Conservation (phyloP, 2,797 vertebrate genomes). For the Pangasius djambal region DNA sequence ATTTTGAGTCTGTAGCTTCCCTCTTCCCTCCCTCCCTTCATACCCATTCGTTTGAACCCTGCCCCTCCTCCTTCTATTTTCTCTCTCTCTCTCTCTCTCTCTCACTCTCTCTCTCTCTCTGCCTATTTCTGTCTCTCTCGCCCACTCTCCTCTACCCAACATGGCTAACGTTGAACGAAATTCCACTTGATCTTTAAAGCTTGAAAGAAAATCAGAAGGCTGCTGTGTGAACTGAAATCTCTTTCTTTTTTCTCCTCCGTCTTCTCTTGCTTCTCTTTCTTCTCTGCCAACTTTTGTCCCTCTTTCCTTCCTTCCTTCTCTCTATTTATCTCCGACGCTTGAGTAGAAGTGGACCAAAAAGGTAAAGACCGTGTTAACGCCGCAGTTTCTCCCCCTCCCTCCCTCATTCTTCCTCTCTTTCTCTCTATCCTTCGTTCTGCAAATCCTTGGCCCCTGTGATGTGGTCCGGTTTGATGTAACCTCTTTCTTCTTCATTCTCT, state of each 20-base stretch:
- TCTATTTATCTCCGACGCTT: slow-evolving; percentile 91
- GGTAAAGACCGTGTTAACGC: slow-evolving; percentile 88
- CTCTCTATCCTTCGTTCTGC: slow-evolving; percentile 66
- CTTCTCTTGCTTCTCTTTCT: slow-evolving; percentile 35
- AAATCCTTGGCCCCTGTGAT: slow-evolving; percentile 78
- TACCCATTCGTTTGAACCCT: slow-evolving; percentile 62
- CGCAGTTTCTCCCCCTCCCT: slow-evolving; percentile 76
- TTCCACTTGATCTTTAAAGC: slow-evolving; percentile 59
- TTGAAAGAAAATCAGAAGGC: slow-evolving; percentile 53
- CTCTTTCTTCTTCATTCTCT: slow-evolving; percentile 52
- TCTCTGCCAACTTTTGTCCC: slow-evolving; percentile 47
- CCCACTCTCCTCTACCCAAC: slow-evolving; percentile 25
- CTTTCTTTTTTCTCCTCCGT: slow-evolving; percentile 45
- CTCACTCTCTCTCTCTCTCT: slow-evolving; percentile 8
- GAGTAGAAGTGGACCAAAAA: slow-evolving; percentile 99
- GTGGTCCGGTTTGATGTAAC: slow-evolving; percentile 82
- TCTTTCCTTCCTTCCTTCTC: slow-evolving; percentile 60
- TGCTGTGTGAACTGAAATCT: slow-evolving; percentile 56
- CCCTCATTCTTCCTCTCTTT: slow-evolving; percentile 23
- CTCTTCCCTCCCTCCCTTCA: slow-evolving; percentile 49
- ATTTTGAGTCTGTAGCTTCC: neutral
- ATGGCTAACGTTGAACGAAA: slow-evolving; percentile 46
- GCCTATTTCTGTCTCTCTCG: slow-evolving; percentile 15
- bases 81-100: neutral
- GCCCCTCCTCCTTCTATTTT: neutral